phyloP scores from a whole-genome alignment of 2,113 vertebrate species.

The Nansenia antarctica region DNA sequence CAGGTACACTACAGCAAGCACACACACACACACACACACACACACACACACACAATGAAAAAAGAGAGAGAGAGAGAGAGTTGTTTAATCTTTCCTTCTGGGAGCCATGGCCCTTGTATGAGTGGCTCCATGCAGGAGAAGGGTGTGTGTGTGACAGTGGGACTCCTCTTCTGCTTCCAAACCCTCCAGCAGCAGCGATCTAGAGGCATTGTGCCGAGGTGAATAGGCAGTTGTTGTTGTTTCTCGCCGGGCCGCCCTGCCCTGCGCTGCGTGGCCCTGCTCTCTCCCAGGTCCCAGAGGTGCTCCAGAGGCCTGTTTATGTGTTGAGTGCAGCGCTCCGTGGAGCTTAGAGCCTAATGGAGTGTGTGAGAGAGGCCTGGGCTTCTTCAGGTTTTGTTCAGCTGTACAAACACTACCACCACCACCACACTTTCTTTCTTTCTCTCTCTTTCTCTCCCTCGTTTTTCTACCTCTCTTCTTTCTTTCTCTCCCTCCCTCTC shows the following conservation, averaged over 20 bases:
- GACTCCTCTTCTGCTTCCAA: neutral
- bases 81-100: neutral
- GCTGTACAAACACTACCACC: slow-evolving; percentile 96
- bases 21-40: neutral
- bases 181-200: slow-evolving; percentile 44
- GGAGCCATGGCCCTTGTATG: neutral
- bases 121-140: neutral
- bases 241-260: slow-evolving; percentile 67
- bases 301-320: slow-evolving; percentile 93
- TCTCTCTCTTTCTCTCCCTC: slow-evolving; percentile 51
- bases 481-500: neutral
- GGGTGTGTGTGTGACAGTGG: neutral
- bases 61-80: neutral
- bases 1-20: too few species aligned
- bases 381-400: slow-evolving; percentile 98
- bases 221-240: slow-evolving; percentile 81
- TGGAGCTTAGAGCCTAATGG: slow-evolving; percentile 93
- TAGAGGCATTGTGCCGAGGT: slow-evolving; percentile 58
- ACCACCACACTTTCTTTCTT: slow-evolving; percentile 67
- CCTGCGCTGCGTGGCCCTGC: slow-evolving; percentile 70
- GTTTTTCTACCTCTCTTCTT: slow-evolving; percentile 38
- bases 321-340: slow-evolving; percentile 91
- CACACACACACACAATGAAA: neutral
- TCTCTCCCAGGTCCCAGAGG: slow-evolving; percentile 76
- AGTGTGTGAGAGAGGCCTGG: slow-evolving; percentile 91